A percentile compares a stretch with the other conserved stretches of the same genome.
These are phyloP conservation scores for Lipophrys pholis DNA, from an alignment of 2,113 vertebrate species.

Conservation along the genomic window DNA sequence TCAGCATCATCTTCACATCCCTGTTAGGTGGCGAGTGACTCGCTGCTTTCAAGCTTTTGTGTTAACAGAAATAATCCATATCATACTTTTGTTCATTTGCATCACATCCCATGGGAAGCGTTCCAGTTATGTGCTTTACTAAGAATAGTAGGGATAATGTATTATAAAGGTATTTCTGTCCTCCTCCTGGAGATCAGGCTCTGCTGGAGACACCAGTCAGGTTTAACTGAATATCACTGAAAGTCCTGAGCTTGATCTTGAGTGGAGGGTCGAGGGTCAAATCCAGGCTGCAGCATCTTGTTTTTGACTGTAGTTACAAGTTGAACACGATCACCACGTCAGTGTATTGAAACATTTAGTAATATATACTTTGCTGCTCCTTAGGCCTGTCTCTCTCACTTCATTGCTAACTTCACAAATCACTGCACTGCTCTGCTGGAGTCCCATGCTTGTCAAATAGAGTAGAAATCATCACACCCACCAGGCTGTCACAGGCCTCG, in stretches of 20 bases:
- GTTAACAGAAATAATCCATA: constrained; percentile 42
- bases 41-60: constrained; percentile 8
- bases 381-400: not conserved
- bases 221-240: too few relatives aligned
- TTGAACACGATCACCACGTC: constrained; percentile 1
- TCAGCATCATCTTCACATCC: constrained; percentile 15
- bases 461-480: constrained; percentile 6
- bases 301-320: not conserved
- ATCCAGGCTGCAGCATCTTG: too few relatives aligned
- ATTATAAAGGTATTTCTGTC: constrained; percentile 1
- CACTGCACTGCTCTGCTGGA: constrained; percentile 11
- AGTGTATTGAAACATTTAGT: not conserved
- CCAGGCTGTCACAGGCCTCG: not conserved
- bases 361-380: constrained; percentile 8
- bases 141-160: constrained; percentile 22
- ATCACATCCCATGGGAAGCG: constrained; percentile 31
- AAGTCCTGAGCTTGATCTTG: too few relatives aligned
- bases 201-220: not conserved
- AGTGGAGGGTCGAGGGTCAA: too few relatives aligned
- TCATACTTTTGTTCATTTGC: constrained; percentile 32
- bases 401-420: constrained; percentile 20
- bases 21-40: not conserved
- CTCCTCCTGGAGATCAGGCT: not conserved
- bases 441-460: constrained; percentile 9
- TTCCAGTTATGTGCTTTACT: constrained; percentile 29